Evolutionary conservation across 2,888 invertebrate species (phyloP), one percentile per base, ranked within the genome.

Genomic region (Rhamphomyia laevipes): DNA sequence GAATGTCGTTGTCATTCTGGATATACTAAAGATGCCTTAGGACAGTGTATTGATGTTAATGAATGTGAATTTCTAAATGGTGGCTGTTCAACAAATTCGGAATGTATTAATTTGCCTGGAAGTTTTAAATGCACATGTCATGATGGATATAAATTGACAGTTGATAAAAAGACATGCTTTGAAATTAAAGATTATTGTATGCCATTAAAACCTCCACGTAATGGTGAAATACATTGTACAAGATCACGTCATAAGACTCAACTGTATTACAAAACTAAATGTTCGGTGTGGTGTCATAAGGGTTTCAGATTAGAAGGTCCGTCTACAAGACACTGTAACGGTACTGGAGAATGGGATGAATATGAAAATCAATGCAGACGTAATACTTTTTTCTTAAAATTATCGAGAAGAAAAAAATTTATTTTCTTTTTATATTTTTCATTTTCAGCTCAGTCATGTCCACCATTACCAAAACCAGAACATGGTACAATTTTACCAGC

Each of bases 251-350:
- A 70, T 55, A 67, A 66, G 55, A 61, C 58, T 12, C 65, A 65
- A 48, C 53, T 59, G 6, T 67, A 63, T 57, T 71, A 71, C 53
- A 65, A 61, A 43, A 68, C 66, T 1, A 65, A 62, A 37, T 71
- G 71, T 53, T 61, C 61, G 3, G 61, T 71, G 4, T 61, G 61
- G 60, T 71, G 71, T 53, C 61, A 66, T 42, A 47, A 59, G 3
- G 80, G 78, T 9, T 80, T 71, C 57, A 72, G 69, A 56, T 61
- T 80, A 18, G 64, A 71, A 44, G 81, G 80, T 27, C 68, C 75
- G 11, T 63, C 73, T 21, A 63, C 71, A 23, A 67, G 74, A 46
- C 68, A 65, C 51, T 81, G 81, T 56, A 72, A 70, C 48, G 61
- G 65, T 15, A 63, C 68, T 4, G 71, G 70, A 42, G 74, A 75